Percentiles rank a stretch among this genome's conserved stretches.
Evolutionary conservation across 2,797 vertebrate species (phyloP).

Genomic region (Pseudomugil tenellus): DNA sequence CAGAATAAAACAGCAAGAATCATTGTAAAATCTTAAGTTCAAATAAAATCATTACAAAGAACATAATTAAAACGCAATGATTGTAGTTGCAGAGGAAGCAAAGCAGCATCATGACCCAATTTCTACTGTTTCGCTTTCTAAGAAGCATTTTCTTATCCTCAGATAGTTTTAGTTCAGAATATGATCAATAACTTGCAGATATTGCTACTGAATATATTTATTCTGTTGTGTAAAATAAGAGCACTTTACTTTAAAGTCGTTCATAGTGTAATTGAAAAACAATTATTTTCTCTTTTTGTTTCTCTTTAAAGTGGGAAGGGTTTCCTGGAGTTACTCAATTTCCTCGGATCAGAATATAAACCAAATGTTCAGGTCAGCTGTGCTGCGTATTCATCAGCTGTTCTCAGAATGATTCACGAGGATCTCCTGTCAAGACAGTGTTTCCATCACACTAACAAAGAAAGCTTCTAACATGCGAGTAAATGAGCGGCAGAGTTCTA

Average conservation of each 20-base stretch:
- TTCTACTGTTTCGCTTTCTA: neutral
- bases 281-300: conserved; percentile 3
- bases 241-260: neutral
- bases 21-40: too few relatives aligned
- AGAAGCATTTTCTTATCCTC: neutral
- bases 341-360: conserved; percentile 50
- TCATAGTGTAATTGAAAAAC: neutral
- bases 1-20: too few relatives aligned
- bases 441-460: conserved; percentile 30
- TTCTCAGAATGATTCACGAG: conserved; percentile 5
- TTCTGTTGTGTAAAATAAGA: neutral
- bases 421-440: conserved; percentile 1
- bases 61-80: too few relatives aligned
- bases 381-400: conserved; percentile 30
- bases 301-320: conserved; percentile 1
- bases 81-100: neutral
- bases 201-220: neutral
- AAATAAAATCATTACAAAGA: too few relatives aligned
- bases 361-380: conserved; percentile 21
- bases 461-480: conserved; percentile 13
- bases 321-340: conserved; percentile 13
- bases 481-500: conserved; percentile 8
- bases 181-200: neutral
- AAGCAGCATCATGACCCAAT: neutral
- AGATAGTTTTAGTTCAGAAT: neutral